phyloP scores from a whole-genome alignment of 2,888 invertebrate genomes.

The Idaea dimidiata region DNA sequence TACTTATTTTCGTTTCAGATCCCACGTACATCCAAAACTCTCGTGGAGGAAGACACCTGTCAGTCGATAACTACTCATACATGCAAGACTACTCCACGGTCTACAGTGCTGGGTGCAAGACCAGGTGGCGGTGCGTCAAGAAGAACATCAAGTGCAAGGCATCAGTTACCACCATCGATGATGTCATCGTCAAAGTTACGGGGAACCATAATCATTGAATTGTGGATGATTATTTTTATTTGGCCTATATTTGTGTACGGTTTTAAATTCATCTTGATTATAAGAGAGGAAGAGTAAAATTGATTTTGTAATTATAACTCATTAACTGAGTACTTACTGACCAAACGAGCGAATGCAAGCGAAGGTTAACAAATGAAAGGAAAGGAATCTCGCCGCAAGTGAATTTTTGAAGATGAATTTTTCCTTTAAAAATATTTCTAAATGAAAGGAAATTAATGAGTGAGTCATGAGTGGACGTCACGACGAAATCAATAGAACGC shows the following conservation, averaged over 20 bases:
- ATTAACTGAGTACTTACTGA: no score
- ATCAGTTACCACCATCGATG: conserved; percentile 22
- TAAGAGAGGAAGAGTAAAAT: no score
- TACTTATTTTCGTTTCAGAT: conserved; percentile 13
- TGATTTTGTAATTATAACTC: no score
- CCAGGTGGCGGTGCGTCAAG: conserved; percentile 33
- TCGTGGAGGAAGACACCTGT: conserved; percentile 23
- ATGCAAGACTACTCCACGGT: conserved; percentile 12
- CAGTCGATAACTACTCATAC: conserved; percentile 17
- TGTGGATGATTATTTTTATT: not conserved
- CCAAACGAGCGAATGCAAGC: no score
- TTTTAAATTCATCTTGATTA: no score
- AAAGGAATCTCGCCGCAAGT: no score
- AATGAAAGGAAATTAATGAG: no score
- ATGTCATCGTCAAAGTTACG: conserved; percentile 19
- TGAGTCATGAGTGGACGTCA: no score
- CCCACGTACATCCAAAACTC: conserved; percentile 12
- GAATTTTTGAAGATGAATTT: no score
- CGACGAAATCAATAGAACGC: no score
- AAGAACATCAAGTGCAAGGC: conserved; percentile 32
- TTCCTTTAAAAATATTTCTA: no score
- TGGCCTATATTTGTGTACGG: not conserved
- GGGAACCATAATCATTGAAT: conserved; percentile 23
- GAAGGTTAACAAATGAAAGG: no score
- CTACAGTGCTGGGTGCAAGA: conserved; percentile 21